Conservation (phyloP, 2,888 invertebrate species). For the Baronia brevicornis region DNA sequence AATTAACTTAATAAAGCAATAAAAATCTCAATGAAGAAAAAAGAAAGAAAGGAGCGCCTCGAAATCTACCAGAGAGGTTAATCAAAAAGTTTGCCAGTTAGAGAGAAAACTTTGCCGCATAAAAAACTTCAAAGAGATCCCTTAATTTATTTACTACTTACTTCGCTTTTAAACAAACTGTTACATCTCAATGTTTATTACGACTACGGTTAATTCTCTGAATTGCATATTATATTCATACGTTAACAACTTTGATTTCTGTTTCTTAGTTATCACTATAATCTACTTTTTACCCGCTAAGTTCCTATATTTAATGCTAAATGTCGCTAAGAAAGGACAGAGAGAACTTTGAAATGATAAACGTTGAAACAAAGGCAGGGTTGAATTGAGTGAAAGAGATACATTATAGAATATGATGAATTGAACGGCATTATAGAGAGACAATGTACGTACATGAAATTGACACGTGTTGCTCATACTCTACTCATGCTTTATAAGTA, state of each 20-base stretch:
- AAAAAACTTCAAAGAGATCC: slow-evolving; percentile 21
- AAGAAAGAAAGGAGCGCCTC: slow-evolving; percentile 20
- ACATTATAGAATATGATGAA: slow-evolving; percentile 14
- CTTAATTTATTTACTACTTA: slow-evolving; percentile 41
- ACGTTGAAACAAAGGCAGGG: slow-evolving; percentile 29
- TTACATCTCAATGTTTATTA: slow-evolving; percentile 50
- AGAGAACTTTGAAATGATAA: slow-evolving; percentile 26
- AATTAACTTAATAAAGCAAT: slow-evolving; percentile 37
- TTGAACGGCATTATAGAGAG: slow-evolving; percentile 4
- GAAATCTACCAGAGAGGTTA: slow-evolving; percentile 24
- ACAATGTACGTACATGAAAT: slow-evolving; percentile 41
- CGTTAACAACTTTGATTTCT: slow-evolving; percentile 69
- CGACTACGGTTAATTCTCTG: slow-evolving; percentile 68
- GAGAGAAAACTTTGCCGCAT: slow-evolving; percentile 40
- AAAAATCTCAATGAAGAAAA: slow-evolving; percentile 30
- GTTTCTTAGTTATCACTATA: slow-evolving; percentile 45
- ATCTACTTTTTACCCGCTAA: slow-evolving; percentile 56
- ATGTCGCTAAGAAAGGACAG: slow-evolving; percentile 53
- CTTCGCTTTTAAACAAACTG: slow-evolving; percentile 51
- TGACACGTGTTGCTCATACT: slow-evolving; percentile 35
- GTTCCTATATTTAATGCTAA: slow-evolving; percentile 52
- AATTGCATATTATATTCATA: slow-evolving; percentile 71
- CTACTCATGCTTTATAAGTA: slow-evolving; percentile 10
- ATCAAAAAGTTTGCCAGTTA: slow-evolving; percentile 19
- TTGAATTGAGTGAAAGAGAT: slow-evolving; percentile 26